Percentiles rank a stretch among this genome's conserved stretches.
phyloP scores from a whole-genome alignment of 2,888 invertebrate genomes.

The Cephonodes hylas region DNA sequence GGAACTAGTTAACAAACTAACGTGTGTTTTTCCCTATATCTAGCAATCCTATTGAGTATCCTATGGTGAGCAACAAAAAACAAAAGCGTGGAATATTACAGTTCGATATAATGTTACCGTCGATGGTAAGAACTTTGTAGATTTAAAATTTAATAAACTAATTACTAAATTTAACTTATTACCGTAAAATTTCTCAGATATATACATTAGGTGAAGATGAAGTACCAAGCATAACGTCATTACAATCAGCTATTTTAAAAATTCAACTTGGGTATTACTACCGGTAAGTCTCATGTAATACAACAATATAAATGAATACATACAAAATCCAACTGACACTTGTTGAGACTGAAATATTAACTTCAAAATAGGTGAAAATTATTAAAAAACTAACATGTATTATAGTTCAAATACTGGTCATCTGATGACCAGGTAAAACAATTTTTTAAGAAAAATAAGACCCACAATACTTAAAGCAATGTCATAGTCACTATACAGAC shows the following conservation, averaged over 20 bases:
- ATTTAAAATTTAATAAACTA: background rate
- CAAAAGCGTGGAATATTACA: constrained; percentile 73
- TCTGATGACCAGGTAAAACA: no score
- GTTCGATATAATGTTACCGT: constrained; percentile 67
- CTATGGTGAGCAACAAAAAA: constrained; percentile 77
- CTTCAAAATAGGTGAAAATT: no score
- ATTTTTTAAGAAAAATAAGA: no score
- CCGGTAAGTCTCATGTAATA: constrained; percentile 39
- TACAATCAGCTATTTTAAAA: constrained; percentile 82
- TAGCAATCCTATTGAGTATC: constrained; percentile 59
- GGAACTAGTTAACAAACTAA: background rate
- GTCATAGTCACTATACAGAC: no score
- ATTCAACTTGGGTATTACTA: constrained; percentile 58
- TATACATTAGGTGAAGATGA: constrained; percentile 85
- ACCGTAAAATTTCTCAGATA: constrained; percentile 73
- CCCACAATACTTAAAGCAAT: no score
- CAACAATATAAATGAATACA: no score
- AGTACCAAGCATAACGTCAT: constrained; percentile 85
- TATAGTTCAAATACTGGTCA: no score
- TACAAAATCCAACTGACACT: no score
- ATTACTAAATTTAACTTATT: constrained; percentile 8
- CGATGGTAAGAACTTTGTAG: constrained; percentile 68
- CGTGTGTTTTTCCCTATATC: background rate
- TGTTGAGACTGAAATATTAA: no score
- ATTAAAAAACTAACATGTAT: no score